Percentiles rank a stretch among this genome's conserved stretches.
Conservation (phyloP, 2,797 vertebrate species). For the Leptatherina wallacei region DNA sequence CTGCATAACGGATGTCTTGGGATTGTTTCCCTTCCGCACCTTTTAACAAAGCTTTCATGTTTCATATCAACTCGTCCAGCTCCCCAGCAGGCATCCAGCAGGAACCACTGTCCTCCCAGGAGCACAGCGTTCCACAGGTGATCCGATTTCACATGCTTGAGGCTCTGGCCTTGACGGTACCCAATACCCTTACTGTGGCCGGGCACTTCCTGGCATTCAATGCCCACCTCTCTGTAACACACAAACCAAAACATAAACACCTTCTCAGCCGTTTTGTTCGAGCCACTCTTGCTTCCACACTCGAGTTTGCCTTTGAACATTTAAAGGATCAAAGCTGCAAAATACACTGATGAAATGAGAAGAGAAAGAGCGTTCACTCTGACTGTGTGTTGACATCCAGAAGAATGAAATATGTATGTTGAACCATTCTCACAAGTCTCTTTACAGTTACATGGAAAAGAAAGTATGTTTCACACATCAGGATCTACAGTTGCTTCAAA, state of each 20-base stretch:
- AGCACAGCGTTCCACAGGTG: constrained; percentile 87
- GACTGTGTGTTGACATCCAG: not conserved
- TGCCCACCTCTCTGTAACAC: constrained; percentile 79
- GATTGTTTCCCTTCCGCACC: constrained; percentile 65
- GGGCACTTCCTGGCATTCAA: constrained; percentile 79
- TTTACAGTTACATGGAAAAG: not conserved
- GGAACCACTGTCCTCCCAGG: constrained; percentile 82
- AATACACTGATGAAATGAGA: not conserved
- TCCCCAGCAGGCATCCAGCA: constrained; percentile 88
- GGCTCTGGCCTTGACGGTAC: constrained; percentile 71
- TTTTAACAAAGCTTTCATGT: constrained; percentile 81
- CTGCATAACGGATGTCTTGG: not conserved
- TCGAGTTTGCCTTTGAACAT: not conserved
- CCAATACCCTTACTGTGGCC: constrained; percentile 84
- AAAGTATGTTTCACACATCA: not conserved
- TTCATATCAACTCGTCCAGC: constrained; percentile 84
- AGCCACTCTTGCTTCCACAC: constrained; percentile 4
- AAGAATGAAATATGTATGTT: not conserved
- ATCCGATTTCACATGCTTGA: constrained; percentile 82
- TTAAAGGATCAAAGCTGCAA: not conserved
- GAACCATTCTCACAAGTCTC: not conserved
- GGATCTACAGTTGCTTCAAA: not conserved
- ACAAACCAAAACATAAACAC: constrained; percentile 26
- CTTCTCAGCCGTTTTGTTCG: not conserved
- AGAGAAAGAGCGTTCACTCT: not conserved